Base-by-base conservation (phyloP, 2,797 vertebrate species). In the Gephyroberyx darwinii region DNA sequence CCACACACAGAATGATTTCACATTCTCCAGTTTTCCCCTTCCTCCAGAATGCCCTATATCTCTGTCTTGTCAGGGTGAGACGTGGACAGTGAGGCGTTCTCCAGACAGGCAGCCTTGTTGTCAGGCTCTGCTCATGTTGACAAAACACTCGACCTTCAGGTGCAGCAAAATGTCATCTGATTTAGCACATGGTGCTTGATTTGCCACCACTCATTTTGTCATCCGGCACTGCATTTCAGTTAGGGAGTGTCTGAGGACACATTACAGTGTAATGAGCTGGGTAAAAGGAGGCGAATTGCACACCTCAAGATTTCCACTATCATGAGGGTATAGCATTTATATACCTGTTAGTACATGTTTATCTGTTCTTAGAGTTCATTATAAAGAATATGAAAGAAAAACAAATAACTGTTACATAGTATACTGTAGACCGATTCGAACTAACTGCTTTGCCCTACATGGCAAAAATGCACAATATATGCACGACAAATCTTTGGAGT, bases 121-220 rank as follows among this genome's bases (percentile, higher is more conserved):
- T 76, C 79, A 69, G 71, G 41, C 64, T 76, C 59, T 59, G 74
- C 83, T 70, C 75, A 71, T 86, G 87, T 88, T 91, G 87, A 93
- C 89, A 88, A 88, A 91, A 87, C 85, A 81, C 90, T 93, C 90
- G 91, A 94, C 93, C 92, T 94, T 93, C 90, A 90, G 89, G 80
- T 86, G 82, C 82, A 78, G 82, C 20, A 20, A 91, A 92, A 92
- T 91, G 90, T 89, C 92, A 90, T 87, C 84, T 90, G 89, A 93
- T 93, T 92, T 90, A 91, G 84, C 80, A 75, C 77, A 51, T 65
- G 50, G 71, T 67, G 84, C 77, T 78, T 81, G 83, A 89, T 89
- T 90, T 79, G 78, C 76, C 82, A 85, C 83, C 66, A 50, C 69
- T 89, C 80, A 83, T 90, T 91, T 88, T 88, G 75, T 84, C 74